Conservation (phyloP, 1,140 invertebrate genomes). For the Lepidostoma basale region DNA sequence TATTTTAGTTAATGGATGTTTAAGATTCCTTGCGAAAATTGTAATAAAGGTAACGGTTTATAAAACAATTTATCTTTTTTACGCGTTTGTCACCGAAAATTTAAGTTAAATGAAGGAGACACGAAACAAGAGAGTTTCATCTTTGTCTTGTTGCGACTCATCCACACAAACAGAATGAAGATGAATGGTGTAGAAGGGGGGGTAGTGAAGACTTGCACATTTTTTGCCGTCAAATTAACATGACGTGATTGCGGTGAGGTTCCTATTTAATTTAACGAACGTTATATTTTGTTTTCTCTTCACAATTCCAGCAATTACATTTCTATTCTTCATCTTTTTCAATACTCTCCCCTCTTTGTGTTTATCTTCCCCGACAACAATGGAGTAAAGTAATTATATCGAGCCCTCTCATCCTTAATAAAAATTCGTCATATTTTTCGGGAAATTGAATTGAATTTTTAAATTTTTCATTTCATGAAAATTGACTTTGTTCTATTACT, state of each 20-base stretch:
- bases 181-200: neutral
- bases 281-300: conserved; percentile 35
- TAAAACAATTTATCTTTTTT: too few relatives aligned
- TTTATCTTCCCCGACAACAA: conserved; percentile 15
- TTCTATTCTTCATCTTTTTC: conserved; percentile 29
- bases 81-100: too few relatives aligned
- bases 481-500: too few relatives aligned
- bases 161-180: neutral
- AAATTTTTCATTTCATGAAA: too few relatives aligned
- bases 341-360: conserved; percentile 20
- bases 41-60: too few relatives aligned
- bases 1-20: too few relatives aligned
- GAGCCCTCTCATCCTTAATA: neutral
- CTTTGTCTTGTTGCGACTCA: neutral
- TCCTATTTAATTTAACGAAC: conserved; percentile 37
- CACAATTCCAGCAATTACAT: conserved; percentile 29
- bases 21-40: too few relatives aligned
- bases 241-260: conserved; percentile 35
- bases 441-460: too few relatives aligned
- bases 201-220: neutral
- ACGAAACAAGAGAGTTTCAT: neutral
- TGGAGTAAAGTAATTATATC: conserved; percentile 6
- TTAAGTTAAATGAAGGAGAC: neutral
- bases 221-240: conserved; percentile 42
- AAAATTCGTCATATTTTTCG: too few relatives aligned